phyloP scores from a whole-genome alignment of 2,888 invertebrate genomes.

The Piscicola geometra region DNA sequence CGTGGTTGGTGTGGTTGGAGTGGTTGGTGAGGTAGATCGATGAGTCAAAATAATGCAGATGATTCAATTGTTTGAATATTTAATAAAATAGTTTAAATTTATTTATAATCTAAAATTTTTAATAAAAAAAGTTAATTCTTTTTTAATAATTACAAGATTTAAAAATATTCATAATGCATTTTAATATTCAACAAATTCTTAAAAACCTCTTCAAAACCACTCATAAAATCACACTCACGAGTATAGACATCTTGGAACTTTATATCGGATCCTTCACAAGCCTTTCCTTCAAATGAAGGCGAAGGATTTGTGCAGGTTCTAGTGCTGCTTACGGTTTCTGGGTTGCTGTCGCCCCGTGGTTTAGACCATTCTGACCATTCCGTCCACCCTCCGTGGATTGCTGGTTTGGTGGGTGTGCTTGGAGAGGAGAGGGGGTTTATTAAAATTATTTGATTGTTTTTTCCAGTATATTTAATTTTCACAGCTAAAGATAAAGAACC shows the following conservation, averaged over 20 bases:
- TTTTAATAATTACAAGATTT: neutral
- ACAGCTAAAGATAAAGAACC: no score
- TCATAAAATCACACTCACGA: neutral
- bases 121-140: no score
- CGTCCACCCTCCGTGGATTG: constrained; percentile 38
- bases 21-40: neutral
- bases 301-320: constrained; percentile 38
- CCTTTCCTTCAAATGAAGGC: constrained; percentile 39
- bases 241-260: constrained; percentile 20
- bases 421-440: no score
- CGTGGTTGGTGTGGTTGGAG: no score
- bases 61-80: no score
- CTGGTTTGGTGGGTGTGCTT: no score
- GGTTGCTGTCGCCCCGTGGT: constrained; percentile 37
- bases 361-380: constrained; percentile 40
- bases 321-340: constrained; percentile 30
- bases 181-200: neutral
- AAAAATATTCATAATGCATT: neutral
- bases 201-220: no score
- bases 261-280: constrained; percentile 33
- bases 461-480: no score
- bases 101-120: no score
- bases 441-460: no score
- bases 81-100: no score
- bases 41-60: no score